A percentile compares a stretch with the other conserved stretches of the same genome.
Evolutionary conservation across 2,888 invertebrate genomes (phyloP).

Genomic region (Tiphia femorata): DNA sequence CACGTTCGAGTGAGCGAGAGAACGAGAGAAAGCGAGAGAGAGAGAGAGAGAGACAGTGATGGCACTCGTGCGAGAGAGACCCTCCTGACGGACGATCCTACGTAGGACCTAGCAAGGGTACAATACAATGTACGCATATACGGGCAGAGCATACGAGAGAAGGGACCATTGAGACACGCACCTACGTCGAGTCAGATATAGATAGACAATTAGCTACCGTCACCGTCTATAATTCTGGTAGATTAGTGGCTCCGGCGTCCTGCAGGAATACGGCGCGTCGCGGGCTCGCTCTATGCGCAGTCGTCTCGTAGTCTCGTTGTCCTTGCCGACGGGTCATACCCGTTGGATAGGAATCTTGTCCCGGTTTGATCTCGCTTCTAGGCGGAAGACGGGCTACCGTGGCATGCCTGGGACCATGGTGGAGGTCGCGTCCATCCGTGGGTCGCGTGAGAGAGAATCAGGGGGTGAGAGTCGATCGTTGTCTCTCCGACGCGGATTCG

Average conservation of each 20-base stretch:
- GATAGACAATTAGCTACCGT: constrained; percentile 68
- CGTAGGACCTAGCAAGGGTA: constrained; percentile 48
- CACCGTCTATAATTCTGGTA: constrained; percentile 63
- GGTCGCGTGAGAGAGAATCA: too few species aligned
- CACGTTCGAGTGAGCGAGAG: too few species aligned
- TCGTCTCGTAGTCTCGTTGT: constrained; percentile 35
- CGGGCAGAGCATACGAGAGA: constrained; percentile 56
- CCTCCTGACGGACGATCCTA: constrained; percentile 62
- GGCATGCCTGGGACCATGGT: neutral
- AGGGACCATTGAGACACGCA: constrained; percentile 66
- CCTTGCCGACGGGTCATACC: constrained; percentile 30
- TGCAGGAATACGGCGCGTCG: constrained; percentile 48
- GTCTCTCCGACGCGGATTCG: too few species aligned
- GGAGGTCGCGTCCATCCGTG: too few species aligned
- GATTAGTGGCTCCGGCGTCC: constrained; percentile 52
- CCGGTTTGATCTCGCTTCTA: constrained; percentile 24
- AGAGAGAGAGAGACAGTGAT: constrained; percentile 38
- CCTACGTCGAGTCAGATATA: constrained; percentile 61
- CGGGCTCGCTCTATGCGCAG: constrained; percentile 18
- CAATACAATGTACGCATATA: constrained; percentile 61
- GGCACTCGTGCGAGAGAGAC: constrained; percentile 40
- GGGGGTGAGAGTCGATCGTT: too few species aligned
- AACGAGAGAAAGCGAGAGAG: too few species aligned
- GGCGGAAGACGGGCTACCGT: constrained; percentile 13
- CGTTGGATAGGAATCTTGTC: constrained; percentile 41